Evolutionary conservation across 2,113 vertebrate genomes (phyloP), one percentile per base, ranked within the genome.

Genomic region (Peucedramus taeniatus): DNA sequence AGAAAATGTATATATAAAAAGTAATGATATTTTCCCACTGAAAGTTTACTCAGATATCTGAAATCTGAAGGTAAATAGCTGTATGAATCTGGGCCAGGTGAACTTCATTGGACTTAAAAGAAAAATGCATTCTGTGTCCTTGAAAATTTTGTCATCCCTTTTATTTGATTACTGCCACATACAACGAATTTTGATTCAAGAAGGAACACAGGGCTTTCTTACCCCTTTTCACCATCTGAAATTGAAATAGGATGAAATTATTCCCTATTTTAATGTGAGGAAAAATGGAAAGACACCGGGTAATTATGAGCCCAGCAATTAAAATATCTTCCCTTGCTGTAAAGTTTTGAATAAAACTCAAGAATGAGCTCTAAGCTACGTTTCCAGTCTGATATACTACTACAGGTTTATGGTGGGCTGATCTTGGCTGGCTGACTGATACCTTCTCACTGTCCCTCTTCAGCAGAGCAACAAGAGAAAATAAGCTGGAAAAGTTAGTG

Each of bases 401-500:
- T 50, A 42, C 17, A 60, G 13, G 17, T 57, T 84, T 75, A 37
- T 56, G 14, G 35, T 60, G 33, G 30, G 18, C 24, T 60, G 22
- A 69, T 27, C 51, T 42, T 77, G n/a, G 3, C 30, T 77, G 49
- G 4, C 56, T 78, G 30, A 2, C 22, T 83, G 33, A 9, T 68
- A 20, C n/a, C 33, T 9, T 72, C 35, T 83, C 49, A 21, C 8
- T 64, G 16, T 19, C 10, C 1, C 12, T 57, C 16, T 75, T 57
- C 61, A 70, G 22, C 11, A 83, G 19, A 75, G 16, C 7, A 40
- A 19, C 17, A 19, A 22, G 7, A 77, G 22, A 81, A 90, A 77
- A 50, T n/a, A 31, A 45, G 22, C 45, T 3, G 15, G n/a, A 50
- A 90, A 84, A 59, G 3, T 16, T 51, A 0, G 0, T 47, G 40